Conservation (phyloP, 2,113 vertebrate species). For the Hystrix cristata region DNA sequence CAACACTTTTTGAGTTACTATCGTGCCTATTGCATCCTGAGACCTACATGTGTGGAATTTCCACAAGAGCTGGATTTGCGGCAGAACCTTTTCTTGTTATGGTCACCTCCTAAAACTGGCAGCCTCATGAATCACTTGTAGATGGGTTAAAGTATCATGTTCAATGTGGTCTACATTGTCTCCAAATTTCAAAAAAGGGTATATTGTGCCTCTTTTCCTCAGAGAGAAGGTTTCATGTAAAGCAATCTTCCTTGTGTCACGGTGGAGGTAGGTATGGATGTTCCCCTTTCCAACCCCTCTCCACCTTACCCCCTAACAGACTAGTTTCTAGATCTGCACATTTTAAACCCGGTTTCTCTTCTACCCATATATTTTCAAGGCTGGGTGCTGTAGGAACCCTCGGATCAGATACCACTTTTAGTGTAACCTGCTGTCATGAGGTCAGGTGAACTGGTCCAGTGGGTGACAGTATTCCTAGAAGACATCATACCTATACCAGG, state of each 20-base stretch:
- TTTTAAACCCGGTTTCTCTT: not conserved
- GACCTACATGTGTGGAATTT: not conserved
- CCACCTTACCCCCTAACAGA: not conserved
- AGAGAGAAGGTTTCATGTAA: not conserved
- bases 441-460: not conserved
- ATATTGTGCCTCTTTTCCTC: not conserved
- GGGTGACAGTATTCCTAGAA: not conserved
- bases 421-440: not conserved
- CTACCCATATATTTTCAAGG: not conserved
- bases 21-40: not conserved
- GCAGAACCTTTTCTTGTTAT: not conserved
- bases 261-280: not conserved
- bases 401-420: not conserved
- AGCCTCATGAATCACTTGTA: not conserved
- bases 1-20: not conserved
- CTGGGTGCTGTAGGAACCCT: not conserved
- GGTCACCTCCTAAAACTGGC: not conserved
- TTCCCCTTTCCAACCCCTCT: too few relatives aligned
- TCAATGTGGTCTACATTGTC: not conserved
- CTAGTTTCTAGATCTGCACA: not conserved
- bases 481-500: not conserved
- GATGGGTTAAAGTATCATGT: not conserved
- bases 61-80: not conserved
- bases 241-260: not conserved
- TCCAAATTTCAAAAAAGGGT: not conserved